A percentile compares a stretch with the other conserved stretches of the same genome.
phyloP scores from a whole-genome alignment of 2,113 vertebrate species.

The Sardina pilchardus region DNA sequence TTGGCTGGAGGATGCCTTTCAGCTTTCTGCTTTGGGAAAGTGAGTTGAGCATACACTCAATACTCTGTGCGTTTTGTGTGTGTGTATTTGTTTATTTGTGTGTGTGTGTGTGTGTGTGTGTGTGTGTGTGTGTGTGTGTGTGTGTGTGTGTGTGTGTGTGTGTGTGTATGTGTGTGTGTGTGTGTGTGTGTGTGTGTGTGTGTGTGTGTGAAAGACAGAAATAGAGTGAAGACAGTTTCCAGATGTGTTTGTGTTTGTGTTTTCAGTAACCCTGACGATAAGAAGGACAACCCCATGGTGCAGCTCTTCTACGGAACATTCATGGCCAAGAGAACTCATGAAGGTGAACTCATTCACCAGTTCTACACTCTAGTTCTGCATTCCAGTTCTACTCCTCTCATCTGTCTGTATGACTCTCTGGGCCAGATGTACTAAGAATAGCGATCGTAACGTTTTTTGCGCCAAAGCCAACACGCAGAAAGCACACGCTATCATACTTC shows the following conservation, averaged over 20 bases:
- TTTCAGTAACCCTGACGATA: constrained; percentile 77
- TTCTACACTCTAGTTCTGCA: no score
- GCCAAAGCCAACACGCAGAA: no score
- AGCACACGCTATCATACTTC: no score
- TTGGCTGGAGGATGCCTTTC: constrained; percentile 95
- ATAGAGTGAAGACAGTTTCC: neutral
- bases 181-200: neutral
- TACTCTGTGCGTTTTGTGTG: neutral
- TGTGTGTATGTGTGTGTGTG: neutral
- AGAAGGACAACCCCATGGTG: constrained; percentile 94
- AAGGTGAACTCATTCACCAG: constrained; percentile 74
- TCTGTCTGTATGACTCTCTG: no score
- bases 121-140: neutral
- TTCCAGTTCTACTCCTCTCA: no score
- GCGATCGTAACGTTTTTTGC: no score
- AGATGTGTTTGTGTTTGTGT: neutral
- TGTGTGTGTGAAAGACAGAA: neutral
- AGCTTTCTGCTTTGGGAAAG: constrained; percentile 85
- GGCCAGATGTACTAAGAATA: no score
- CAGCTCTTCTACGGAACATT: constrained; percentile 96
- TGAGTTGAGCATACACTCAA: constrained; percentile 66
- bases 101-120: neutral
- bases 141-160: neutral
- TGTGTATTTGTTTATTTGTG: neutral
- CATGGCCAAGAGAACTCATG: constrained; percentile 85